These are phyloP conservation scores for Mylabris phalerata DNA, from an alignment of 1,140 invertebrate species.

Conservation along the genomic window DNA sequence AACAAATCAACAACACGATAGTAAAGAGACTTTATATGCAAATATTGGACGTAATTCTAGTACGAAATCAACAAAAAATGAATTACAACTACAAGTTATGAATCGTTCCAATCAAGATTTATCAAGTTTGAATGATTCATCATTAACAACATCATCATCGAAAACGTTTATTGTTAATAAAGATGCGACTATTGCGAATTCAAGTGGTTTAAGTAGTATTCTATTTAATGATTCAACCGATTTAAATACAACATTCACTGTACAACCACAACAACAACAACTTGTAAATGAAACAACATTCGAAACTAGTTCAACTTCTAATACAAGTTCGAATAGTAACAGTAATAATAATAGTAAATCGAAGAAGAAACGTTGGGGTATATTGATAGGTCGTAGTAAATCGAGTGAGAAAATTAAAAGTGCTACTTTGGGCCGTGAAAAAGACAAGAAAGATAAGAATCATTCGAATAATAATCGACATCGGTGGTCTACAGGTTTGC, in stretches of 20 bases:
- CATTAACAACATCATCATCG: slow-evolving; percentile 17
- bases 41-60: slow-evolving; percentile 27
- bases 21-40: slow-evolving; percentile 35
- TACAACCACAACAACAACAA: slow-evolving; percentile 13
- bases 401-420: slow-evolving; percentile 51
- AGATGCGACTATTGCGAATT: slow-evolving; percentile 5
- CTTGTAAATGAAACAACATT: slow-evolving; percentile 23
- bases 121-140: slow-evolving; percentile 17
- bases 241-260: slow-evolving; percentile 8
- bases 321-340: slow-evolving; percentile 13
- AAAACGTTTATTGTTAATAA: slow-evolving; percentile 30
- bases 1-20: slow-evolving; percentile 7
- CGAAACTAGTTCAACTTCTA: slow-evolving; percentile 29
- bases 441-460: slow-evolving; percentile 44
- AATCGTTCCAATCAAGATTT: slow-evolving; percentile 25
- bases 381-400: slow-evolving; percentile 51
- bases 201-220: slow-evolving; percentile 1
- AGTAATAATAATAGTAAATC: slow-evolving; percentile 45
- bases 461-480: slow-evolving; percentile 45
- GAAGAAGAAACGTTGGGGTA: slow-evolving; percentile 55
- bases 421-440: slow-evolving; percentile 56
- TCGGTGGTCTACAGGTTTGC: slow-evolving; percentile 59
- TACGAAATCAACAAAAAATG: slow-evolving; percentile 25
- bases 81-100: slow-evolving; percentile 17
- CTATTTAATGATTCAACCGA: slow-evolving; percentile 16